These are phyloP conservation scores for Vicugna pacos DNA, from an alignment of 2,113 vertebrate genomes.

Conservation along the genomic window DNA sequence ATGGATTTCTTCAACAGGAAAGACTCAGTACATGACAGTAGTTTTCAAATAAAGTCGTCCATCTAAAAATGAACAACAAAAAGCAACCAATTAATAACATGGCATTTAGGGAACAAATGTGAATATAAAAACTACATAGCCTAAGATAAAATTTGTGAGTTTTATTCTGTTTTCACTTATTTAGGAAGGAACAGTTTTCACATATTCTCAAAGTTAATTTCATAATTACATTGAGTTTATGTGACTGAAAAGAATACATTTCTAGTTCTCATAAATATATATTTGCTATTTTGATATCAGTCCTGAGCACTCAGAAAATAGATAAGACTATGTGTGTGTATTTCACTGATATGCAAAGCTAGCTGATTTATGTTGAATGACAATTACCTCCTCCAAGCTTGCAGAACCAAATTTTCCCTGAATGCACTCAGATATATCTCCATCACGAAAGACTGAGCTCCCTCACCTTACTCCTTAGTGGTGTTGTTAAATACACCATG, in stretches of 20 bases:
- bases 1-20: constrained; percentile 87
- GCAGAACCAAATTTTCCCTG: constrained; percentile 83
- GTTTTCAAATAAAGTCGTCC: constrained; percentile 99
- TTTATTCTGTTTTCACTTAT: not conserved
- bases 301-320: constrained; percentile 69
- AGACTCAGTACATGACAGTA: constrained; percentile 98
- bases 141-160: not conserved
- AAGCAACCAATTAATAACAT: constrained; percentile 72
- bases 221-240: constrained; percentile 31
- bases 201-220: constrained; percentile 64
- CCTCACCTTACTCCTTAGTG: constrained; percentile 73
- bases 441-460: constrained; percentile 72
- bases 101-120: not conserved
- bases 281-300: constrained; percentile 74
- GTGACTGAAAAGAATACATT: constrained; percentile 36
- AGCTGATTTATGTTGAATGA: constrained; percentile 79
- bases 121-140: not conserved
- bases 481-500: constrained; percentile 85
- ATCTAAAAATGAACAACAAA: constrained; percentile 93
- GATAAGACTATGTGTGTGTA: constrained; percentile 73
- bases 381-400: constrained; percentile 85
- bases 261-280: constrained; percentile 74
- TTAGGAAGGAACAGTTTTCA: constrained; percentile 41
- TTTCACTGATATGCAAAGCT: constrained; percentile 84
- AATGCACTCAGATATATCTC: constrained; percentile 78